Percentiles rank a stretch among this genome's conserved stretches.
Evolutionary conservation across 1,140 invertebrate species (phyloP).

Genomic region (Drosophila rhopaloa): DNA sequence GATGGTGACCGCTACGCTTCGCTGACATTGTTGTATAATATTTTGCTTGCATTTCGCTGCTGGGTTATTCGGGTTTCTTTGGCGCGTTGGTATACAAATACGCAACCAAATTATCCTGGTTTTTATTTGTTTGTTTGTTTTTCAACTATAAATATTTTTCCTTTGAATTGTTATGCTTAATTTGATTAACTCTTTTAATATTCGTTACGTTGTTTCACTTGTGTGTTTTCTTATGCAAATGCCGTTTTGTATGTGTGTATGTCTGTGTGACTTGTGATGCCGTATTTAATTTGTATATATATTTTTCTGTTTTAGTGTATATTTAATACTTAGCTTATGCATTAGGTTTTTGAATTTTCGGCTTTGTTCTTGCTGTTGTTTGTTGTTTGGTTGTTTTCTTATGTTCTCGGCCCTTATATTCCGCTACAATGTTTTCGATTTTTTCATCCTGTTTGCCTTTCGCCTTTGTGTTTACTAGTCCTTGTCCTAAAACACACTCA

Average conservation of each 20-base stretch:
- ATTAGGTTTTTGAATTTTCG: slow-evolving; percentile 60
- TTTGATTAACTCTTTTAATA: slow-evolving; percentile 81
- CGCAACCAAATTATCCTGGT: slow-evolving; percentile 54
- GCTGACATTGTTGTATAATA: slow-evolving; percentile 72
- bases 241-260: slow-evolving; percentile 43
- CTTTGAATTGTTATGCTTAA: slow-evolving; percentile 65
- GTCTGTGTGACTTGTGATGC: slow-evolving; percentile 44
- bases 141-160: slow-evolving; percentile 75
- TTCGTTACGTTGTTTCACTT: slow-evolving; percentile 77
- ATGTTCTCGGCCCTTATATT: slow-evolving; percentile 49
- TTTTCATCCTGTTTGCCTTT: slow-evolving; percentile 56
- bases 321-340: slow-evolving; percentile 77
- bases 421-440: slow-evolving; percentile 55
- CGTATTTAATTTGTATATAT: slow-evolving; percentile 57
- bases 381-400: slow-evolving; percentile 41
- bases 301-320: slow-evolving; percentile 45
- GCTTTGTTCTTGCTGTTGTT: slow-evolving; percentile 40
- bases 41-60: slow-evolving; percentile 55
- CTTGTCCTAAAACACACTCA: slow-evolving; percentile 71
- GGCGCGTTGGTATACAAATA: slow-evolving; percentile 78
- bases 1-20: slow-evolving; percentile 19
- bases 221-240: slow-evolving; percentile 65
- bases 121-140: slow-evolving; percentile 46
- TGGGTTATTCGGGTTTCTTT: slow-evolving; percentile 42
- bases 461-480: slow-evolving; percentile 52